Conservation (phyloP, 2,888 invertebrate species). For the Polydrusus cervinus region DNA sequence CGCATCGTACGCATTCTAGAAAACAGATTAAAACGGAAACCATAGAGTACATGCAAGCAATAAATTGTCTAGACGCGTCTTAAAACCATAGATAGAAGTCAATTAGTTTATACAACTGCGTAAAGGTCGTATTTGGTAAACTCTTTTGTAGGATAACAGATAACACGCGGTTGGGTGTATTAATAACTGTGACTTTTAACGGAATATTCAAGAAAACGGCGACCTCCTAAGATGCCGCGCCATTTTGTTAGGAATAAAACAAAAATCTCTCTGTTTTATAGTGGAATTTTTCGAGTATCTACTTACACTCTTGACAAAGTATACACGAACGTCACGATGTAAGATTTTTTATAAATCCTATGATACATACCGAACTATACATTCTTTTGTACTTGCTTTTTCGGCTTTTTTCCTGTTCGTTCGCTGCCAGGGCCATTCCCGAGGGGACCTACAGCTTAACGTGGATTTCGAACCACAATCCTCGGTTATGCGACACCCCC, state of each 20-base stretch:
- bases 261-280: slow-evolving; percentile 27
- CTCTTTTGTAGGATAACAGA: slow-evolving; percentile 41
- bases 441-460: too few species aligned
- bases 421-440: too few species aligned
- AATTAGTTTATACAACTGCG: slow-evolving; percentile 53
- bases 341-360: background rate
- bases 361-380: background rate
- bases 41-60: slow-evolving; percentile 49
- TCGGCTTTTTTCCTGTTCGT: too few species aligned
- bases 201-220: slow-evolving; percentile 44
- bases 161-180: slow-evolving; percentile 42
- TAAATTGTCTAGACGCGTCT: slow-evolving; percentile 49
- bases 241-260: slow-evolving; percentile 23
- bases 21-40: slow-evolving; percentile 49
- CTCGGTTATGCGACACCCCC: too few species aligned
- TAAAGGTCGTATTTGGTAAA: slow-evolving; percentile 51
- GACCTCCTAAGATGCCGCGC: slow-evolving; percentile 29
- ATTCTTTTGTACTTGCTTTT: background rate
- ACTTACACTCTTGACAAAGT: background rate
- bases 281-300: slow-evolving; percentile 10
- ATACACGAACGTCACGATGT: slow-evolving; percentile 6
- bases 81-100: slow-evolving; percentile 48
- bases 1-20: slow-evolving; percentile 38
- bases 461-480: too few species aligned
- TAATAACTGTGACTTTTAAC: slow-evolving; percentile 51